phyloP scores from a whole-genome alignment of 2,113 vertebrate genomes.

The Paracanthobrama guichenoti region DNA sequence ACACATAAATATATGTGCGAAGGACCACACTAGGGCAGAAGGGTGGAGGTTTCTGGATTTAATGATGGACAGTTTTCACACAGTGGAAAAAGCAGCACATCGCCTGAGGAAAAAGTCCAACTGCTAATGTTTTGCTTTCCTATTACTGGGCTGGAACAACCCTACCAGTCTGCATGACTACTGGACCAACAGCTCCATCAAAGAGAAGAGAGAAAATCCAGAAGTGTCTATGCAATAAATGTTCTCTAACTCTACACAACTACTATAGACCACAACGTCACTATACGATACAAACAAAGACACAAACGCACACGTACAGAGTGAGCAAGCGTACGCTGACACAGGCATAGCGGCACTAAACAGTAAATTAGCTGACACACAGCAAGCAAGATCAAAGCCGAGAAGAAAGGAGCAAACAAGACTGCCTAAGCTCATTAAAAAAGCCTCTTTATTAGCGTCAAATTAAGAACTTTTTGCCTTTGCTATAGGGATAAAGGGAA shows the following conservation, averaged over 20 bases:
- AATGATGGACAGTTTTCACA: conserved; percentile 58
- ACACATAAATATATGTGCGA: neutral
- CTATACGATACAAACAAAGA: conserved; percentile 14
- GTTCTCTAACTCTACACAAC: neutral
- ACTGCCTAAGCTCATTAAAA: conserved; percentile 59
- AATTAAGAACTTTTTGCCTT: conserved; percentile 63
- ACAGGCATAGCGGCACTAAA: conserved; percentile 20
- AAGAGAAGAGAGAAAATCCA: conserved; percentile 36
- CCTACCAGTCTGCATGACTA: conserved; percentile 59
- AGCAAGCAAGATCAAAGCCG: conserved; percentile 61
- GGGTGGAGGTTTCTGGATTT: conserved; percentile 23
- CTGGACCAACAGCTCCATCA: conserved; percentile 49
- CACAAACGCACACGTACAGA: conserved; percentile 4
- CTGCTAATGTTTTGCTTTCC: conserved; percentile 66
- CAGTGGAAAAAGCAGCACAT: conserved; percentile 62
- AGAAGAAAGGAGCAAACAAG: conserved; percentile 50
- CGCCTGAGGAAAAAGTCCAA: conserved; percentile 58
- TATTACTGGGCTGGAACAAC: conserved; percentile 67
- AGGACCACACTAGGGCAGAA: conserved; percentile 19
- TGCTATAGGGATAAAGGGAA: conserved; percentile 12
- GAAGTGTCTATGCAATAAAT: neutral
- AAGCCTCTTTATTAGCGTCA: conserved; percentile 65
- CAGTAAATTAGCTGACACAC: conserved; percentile 62
- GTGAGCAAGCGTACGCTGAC: conserved; percentile 34
- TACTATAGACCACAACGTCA: neutral